Base-by-base conservation (phyloP, 2,888 invertebrate genomes). In the Campoletis raptor region DNA sequence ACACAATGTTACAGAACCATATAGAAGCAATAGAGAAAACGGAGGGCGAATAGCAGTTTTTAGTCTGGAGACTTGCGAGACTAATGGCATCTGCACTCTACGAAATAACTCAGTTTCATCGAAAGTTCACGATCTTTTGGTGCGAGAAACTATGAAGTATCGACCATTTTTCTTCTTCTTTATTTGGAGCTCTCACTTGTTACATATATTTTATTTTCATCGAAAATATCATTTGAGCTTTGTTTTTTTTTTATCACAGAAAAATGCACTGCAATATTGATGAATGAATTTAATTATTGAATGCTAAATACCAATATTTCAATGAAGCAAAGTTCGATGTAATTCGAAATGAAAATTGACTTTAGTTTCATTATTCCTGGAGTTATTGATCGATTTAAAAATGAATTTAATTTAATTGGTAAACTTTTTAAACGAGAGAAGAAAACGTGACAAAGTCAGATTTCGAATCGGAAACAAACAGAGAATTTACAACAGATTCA, bases 81-180 rank as follows among this genome's bases (percentile, higher is more conserved):
- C 82, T 82, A 82, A 82, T 82, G 70, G 79, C 74, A 40, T 83
- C 73, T 79, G 79, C 78, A 67, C 83, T 45, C 73, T 57, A 30
- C 70, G 81, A 64, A 85, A 72, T 72, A 70, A 76, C 82, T 76
- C 82, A 76, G 82, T 76, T 76, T 74, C 70, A 82, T 82, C 81
- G 76, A 77, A 81, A 79, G 64, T 72, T 76, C 80, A 40, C 70
- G 70, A 48, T 77, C 64, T 72, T 21, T 81, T 77, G 52, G 30
- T 81, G 48, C 36, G 73, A 72, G 57, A n/a, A 82, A 82, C 76
- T n/a, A 45, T 66, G 61, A 76, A 82, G 76, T 76, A 76, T 82
- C 54, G 54, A 30, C 15, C 61, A 52, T 30, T 36, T 74, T 69
- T 72, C 73, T 57, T 45, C 15, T 73, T 61, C 54, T 45, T 42